These are phyloP conservation scores for Muricea muricata DNA, from an alignment of 92 coral and sea anemone genomes.

Conservation along the genomic window DNA sequence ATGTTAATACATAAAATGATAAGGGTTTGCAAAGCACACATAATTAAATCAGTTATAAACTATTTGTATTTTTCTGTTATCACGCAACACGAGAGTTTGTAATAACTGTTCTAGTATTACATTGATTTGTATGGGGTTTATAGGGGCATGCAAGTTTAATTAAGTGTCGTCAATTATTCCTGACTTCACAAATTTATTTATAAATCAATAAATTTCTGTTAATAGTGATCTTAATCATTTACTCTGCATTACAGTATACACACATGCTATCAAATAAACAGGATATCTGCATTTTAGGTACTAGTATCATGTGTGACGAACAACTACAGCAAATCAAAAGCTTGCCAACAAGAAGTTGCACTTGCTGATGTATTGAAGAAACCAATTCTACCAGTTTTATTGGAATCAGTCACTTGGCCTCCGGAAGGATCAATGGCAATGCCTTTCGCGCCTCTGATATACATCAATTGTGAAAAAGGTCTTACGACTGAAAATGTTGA, in stretches of 20 bases:
- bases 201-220: too few relatives aligned
- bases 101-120: too few relatives aligned
- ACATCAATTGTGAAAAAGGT: slow-evolving; percentile 55
- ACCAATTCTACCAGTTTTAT: slow-evolving; percentile 82
- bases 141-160: too few relatives aligned
- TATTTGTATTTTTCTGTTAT: too few relatives aligned
- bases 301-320: slow-evolving; percentile 79
- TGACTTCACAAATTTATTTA: too few relatives aligned
- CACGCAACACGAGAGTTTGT: too few relatives aligned
- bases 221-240: too few relatives aligned
- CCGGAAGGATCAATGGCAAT: slow-evolving; percentile 86
- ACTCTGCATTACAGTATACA: background rate
- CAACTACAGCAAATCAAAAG: slow-evolving; percentile 80
- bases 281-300: slow-evolving; percentile 54
- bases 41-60: too few relatives aligned
- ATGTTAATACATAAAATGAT: too few relatives aligned
- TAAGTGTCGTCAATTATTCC: too few relatives aligned
- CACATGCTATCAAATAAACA: background rate
- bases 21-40: too few relatives aligned
- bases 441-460: slow-evolving; percentile 81
- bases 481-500: background rate
- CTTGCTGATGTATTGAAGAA: slow-evolving; percentile 80
- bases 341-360: slow-evolving; percentile 89
- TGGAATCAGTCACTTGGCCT: slow-evolving; percentile 86
- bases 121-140: too few relatives aligned